Evolutionary conservation across 2,888 invertebrate genomes (phyloP).

Genomic region (Amphipoea oculea): DNA sequence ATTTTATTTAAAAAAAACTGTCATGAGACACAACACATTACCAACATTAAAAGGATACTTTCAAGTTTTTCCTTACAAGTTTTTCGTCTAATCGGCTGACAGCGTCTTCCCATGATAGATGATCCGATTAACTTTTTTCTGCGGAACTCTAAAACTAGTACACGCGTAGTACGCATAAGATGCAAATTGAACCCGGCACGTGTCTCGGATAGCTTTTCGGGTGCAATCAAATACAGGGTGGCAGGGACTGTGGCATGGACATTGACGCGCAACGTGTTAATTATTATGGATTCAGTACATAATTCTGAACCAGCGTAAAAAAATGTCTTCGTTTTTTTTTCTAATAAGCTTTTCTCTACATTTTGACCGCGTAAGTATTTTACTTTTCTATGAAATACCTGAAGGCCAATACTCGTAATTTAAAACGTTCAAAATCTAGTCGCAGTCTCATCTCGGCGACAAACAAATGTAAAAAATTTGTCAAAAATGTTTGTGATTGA

Average conservation of each 20-base stretch:
- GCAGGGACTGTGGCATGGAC: background rate
- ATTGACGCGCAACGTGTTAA: background rate
- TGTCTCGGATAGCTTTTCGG: background rate
- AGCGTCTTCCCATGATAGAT: background rate
- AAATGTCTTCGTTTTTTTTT: background rate
- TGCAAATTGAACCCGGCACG: slow-evolving; percentile 3
- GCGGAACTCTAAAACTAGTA: background rate
- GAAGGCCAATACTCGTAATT: no score
- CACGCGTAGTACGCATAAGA: background rate
- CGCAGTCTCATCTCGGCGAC: no score
- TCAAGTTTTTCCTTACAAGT: background rate
- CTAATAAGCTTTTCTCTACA: background rate
- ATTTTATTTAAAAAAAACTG: background rate
- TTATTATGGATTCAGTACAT: background rate
- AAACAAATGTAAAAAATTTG: no score
- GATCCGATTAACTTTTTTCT: slow-evolving; percentile 8
- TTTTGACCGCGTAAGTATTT: background rate
- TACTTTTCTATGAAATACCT: no score
- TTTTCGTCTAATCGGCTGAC: background rate
- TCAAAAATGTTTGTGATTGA: no score
- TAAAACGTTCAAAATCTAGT: no score
- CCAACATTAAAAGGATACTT: background rate
- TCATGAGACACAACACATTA: background rate
- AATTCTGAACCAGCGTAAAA: background rate
- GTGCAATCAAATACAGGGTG: background rate